Base-by-base conservation (phyloP, 53 echinoderm and acorn worm species). In the Echinarachnius parma region DNA sequence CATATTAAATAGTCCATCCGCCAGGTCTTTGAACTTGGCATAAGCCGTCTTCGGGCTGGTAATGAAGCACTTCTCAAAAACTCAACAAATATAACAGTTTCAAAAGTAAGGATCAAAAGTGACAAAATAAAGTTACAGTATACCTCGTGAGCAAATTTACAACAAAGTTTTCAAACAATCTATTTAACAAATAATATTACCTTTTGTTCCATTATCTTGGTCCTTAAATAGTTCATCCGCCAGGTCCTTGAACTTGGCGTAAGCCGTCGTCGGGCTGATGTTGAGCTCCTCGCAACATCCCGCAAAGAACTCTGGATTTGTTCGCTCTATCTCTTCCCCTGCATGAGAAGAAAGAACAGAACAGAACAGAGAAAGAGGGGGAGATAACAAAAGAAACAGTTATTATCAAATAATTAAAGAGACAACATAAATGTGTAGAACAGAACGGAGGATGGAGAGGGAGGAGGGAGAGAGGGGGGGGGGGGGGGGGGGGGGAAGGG, bases 281-380 rank as follows among this genome's bases (percentile, higher is more conserved):
- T 88, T 81, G 34, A 98, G 81, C 60, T 98, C 88, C 9, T 98
- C 85, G 50, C 88, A 98, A 49, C 92, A 92, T 9, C 86, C 82
- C 11, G 91, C 80, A 61, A 98, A 98, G 39, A 98, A 98, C 16
- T 98, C 91, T 26, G 91, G 91, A 76, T 92, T 92, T 57, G 78
- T 98, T 28, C 82, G 81, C 70, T 98, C 98, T 48, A 98, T 91
- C 62, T 98, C 92, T 83, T 92, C 88, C 85, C 98, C 98, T 98
- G 81, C 59, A 63, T 20, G 34, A 34, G 14, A 34, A 80, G 2
- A 35, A 15, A 46, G 34, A 35, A 26, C 28, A 46, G 7, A 42
- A 9, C 8, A 13, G 42, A 42, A 42, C 42, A 13, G 42, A 42
- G 13, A 7, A 9, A 13, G 42, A 42, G 7, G 42, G 7, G n/a